Evolutionary conservation across 2,888 invertebrate genomes (phyloP).

Genomic region (Stenotaenia linearis): DNA sequence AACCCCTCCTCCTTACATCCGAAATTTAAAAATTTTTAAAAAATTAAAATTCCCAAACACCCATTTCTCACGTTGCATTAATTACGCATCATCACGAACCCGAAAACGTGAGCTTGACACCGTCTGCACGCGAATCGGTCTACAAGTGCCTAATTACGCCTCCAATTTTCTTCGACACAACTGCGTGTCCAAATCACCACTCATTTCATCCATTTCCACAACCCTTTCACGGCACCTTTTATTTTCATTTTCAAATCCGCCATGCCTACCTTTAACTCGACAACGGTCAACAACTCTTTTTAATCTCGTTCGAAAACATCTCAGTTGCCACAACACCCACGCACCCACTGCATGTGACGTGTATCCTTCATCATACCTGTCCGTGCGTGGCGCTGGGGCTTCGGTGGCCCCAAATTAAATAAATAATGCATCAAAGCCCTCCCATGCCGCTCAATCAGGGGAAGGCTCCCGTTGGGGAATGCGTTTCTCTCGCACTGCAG

Average conservation of each 20-base stretch:
- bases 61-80: neutral
- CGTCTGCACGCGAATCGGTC: neutral
- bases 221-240: no score
- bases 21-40: neutral
- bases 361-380: conserved; percentile 27
- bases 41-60: neutral
- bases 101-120: neutral
- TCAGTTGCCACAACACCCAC: neutral
- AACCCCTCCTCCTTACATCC: neutral
- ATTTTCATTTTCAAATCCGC: no score
- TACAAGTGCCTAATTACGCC: conserved; percentile 10
- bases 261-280: no score
- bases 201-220: neutral
- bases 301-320: neutral
- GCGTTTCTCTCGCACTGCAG: neutral
- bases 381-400: conserved; percentile 24
- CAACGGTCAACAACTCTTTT: no score
- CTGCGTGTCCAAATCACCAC: neutral
- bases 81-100: neutral
- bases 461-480: conserved; percentile 28
- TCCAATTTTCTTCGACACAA: conserved; percentile 11
- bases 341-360: neutral
- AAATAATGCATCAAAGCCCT: conserved; percentile 32
- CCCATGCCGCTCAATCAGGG: conserved; percentile 30
- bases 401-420: conserved; percentile 29